A percentile compares a stretch with the other conserved stretches of the same genome.
These are phyloP conservation scores for Eueides isabella DNA, from an alignment of 1,140 invertebrate genomes.

Conservation along the genomic window DNA sequence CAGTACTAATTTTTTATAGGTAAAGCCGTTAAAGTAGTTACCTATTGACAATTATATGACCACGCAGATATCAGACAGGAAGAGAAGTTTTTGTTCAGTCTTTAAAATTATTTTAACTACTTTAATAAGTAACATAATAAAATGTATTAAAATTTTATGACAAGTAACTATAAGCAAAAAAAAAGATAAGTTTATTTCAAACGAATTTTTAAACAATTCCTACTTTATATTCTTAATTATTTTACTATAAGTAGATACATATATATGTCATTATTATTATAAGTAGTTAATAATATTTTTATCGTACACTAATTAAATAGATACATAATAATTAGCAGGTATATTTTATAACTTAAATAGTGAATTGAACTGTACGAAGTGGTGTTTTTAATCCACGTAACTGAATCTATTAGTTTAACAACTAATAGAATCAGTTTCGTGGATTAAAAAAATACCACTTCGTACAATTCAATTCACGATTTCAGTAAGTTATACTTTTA, in stretches of 20 bases:
- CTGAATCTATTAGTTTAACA: background rate
- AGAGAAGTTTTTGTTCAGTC: constrained; percentile 5
- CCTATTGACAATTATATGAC: background rate
- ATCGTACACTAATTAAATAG: background rate
- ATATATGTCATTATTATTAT: background rate
- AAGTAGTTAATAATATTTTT: background rate
- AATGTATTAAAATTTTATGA: background rate
- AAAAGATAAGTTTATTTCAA: background rate
- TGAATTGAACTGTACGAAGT: background rate
- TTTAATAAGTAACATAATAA: background rate
- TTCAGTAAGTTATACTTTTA: too few species aligned
- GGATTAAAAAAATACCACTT: too few species aligned
- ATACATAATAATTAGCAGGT: background rate
- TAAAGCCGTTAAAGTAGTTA: background rate
- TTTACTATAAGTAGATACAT: background rate
- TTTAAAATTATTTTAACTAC: background rate
- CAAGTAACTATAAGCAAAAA: background rate
- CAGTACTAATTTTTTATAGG: background rate
- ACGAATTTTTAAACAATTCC: background rate
- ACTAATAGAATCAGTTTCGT: too few species aligned
- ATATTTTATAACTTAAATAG: background rate
- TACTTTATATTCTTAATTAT: background rate
- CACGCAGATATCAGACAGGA: background rate
- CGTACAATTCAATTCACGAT: too few species aligned
- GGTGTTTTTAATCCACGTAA: too few species aligned